phyloP scores from a whole-genome alignment of 2,113 vertebrate species.

The Malurus elegans region DNA sequence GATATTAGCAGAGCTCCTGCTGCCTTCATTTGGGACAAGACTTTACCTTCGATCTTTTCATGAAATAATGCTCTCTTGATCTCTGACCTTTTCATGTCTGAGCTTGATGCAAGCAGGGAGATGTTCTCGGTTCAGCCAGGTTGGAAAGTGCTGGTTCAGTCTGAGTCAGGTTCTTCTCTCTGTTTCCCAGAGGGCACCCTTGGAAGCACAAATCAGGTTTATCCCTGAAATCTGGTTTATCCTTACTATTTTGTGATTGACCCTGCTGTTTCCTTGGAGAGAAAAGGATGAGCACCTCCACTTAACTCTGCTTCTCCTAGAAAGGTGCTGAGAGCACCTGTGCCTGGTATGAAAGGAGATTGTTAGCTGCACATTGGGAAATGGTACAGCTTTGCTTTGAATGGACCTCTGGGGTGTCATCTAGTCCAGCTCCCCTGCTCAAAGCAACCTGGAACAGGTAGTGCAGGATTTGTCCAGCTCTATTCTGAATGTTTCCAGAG shows the following conservation, averaged over 20 bases:
- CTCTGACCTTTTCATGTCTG: slow-evolving; percentile 16
- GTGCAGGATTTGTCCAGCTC: not conserved
- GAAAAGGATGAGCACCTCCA: not conserved
- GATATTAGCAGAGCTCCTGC: not conserved
- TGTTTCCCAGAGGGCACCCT: not conserved
- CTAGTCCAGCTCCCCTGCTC: not conserved
- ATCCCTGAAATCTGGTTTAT: not conserved
- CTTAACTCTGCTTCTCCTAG: not conserved
- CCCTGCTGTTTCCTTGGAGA: not conserved
- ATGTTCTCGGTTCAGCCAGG: not conserved
- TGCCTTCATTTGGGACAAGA: not conserved
- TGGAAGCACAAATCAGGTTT: not conserved
- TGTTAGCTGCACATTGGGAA: not conserved
- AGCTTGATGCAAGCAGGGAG: not conserved
- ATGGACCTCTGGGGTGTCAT: not conserved
- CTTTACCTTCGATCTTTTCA: not conserved
- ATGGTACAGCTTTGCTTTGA: not conserved
- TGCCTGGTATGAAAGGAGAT: not conserved
- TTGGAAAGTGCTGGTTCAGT: not conserved
- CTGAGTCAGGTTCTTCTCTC: not conserved
- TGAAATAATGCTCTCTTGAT: not conserved
- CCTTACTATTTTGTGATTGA: not conserved
- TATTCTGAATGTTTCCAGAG: not conserved
- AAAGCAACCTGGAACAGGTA: not conserved
- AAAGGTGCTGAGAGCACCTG: not conserved